phyloP scores from a whole-genome alignment of 1,140 invertebrate species.

The Diorhabda elongata region DNA sequence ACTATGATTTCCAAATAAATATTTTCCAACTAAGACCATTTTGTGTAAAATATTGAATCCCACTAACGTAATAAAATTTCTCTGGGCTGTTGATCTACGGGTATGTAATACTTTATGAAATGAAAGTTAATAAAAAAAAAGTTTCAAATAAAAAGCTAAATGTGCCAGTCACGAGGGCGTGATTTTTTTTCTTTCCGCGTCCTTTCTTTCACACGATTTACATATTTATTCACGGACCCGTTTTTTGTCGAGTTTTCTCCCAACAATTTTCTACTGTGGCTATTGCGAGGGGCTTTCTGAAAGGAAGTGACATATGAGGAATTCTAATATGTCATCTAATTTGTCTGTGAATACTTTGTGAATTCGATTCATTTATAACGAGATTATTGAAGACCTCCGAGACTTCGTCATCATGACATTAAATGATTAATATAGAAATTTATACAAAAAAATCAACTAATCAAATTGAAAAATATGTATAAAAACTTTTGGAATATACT shows the following conservation, averaged over 20 bases:
- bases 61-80: no score
- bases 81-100: background rate
- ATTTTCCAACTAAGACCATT: no score
- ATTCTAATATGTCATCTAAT: background rate
- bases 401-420: no score
- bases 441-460: no score
- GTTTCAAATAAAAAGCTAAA: background rate
- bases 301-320: background rate
- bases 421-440: no score
- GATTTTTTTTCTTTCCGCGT: background rate
- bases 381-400: no score
- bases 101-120: background rate
- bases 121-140: background rate
- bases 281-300: background rate
- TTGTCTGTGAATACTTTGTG: background rate
- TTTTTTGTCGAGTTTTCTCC: background rate
- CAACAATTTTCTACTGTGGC: background rate
- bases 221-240: constrained; percentile 2
- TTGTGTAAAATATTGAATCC: no score
- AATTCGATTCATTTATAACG: background rate
- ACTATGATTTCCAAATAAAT: no score
- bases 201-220: background rate
- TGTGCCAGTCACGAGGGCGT: constrained; percentile 1
- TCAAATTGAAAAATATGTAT: no score
- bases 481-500: no score